phyloP scores from a whole-genome alignment of 2,888 invertebrate genomes.

The Pelosia muscerda region DNA sequence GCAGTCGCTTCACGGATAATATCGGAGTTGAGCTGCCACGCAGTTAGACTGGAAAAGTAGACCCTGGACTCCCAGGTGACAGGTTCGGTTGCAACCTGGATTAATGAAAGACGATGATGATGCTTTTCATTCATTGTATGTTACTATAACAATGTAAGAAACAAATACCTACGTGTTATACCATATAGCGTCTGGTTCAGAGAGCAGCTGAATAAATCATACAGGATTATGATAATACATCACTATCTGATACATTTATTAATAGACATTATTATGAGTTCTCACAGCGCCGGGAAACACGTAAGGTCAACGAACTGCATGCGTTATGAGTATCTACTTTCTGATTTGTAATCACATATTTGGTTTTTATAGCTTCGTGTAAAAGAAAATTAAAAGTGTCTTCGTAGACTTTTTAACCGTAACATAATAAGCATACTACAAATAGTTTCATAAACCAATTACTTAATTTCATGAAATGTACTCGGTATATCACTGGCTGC shows the following conservation, averaged over 20 bases:
- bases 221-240: background rate
- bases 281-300: background rate
- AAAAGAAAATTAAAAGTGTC: too few relatives aligned
- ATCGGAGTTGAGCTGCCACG: too few relatives aligned
- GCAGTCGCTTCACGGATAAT: too few relatives aligned
- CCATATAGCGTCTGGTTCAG: background rate
- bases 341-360: background rate
- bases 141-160: background rate
- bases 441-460: background rate
- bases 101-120: too few relatives aligned
- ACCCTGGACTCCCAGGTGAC: too few relatives aligned
- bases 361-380: background rate
- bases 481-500: background rate
- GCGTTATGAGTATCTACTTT: background rate
- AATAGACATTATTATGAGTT: background rate
- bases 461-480: constrained; percentile 9
- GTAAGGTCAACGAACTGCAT: background rate
- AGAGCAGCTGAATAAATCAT: background rate
- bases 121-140: background rate
- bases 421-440: constrained; percentile 1
- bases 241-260: background rate
- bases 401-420: too few relatives aligned
- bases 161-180: background rate
- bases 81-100: too few relatives aligned
- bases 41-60: too few relatives aligned